These are phyloP conservation scores for Siphamia tubifer DNA, from an alignment of 2,113 vertebrate species.

Conservation along the genomic window DNA sequence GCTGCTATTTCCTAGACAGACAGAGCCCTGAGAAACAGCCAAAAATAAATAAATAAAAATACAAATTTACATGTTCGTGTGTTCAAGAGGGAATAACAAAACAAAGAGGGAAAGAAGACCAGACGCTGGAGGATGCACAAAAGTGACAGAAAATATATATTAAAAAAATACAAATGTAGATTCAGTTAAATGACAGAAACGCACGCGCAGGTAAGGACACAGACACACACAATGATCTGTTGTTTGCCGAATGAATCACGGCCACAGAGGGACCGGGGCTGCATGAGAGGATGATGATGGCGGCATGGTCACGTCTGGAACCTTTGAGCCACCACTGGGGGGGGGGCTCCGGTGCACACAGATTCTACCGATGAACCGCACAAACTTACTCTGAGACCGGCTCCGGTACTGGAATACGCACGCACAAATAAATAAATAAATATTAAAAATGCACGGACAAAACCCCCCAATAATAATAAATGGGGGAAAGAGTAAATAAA, in stretches of 20 bases:
- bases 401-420: slow-evolving; percentile 3
- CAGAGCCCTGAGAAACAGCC: slow-evolving; percentile 28
- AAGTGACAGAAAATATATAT: too few relatives aligned
- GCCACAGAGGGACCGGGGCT: too few relatives aligned
- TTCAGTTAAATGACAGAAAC: too few relatives aligned
- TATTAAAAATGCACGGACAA: too few relatives aligned
- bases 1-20: slow-evolving; percentile 60
- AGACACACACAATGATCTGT: too few relatives aligned
- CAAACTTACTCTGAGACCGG: slow-evolving; percentile 20
- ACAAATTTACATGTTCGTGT: slow-evolving; percentile 2
- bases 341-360: background rate
- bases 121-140: background rate
- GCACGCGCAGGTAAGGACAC: too few relatives aligned
- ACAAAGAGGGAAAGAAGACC: slow-evolving; percentile 13
- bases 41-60: background rate
- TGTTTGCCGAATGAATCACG: too few relatives aligned
- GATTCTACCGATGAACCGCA: background rate
- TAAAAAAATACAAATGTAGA: too few relatives aligned
- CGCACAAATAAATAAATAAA: too few relatives aligned
- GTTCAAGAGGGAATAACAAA: slow-evolving; percentile 11
- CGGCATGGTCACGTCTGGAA: slow-evolving; percentile 37
- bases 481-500: too few relatives aligned
- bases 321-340: background rate
- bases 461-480: too few relatives aligned
- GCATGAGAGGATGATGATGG: too few relatives aligned